Conservation (phyloP, 2,113 vertebrate genomes). For the Halcyon malimbica region DNA sequence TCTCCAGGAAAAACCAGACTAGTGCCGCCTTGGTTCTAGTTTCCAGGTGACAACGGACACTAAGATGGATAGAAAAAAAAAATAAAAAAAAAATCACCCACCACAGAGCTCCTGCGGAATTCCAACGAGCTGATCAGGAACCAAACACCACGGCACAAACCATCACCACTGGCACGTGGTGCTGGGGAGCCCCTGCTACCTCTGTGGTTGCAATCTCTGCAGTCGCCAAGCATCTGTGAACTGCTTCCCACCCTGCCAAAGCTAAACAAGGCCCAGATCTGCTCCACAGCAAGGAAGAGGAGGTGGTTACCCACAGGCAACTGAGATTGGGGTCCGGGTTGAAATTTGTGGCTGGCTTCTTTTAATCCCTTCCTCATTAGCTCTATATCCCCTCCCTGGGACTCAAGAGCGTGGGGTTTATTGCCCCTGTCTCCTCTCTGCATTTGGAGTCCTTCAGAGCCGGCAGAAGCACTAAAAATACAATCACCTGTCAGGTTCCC, state of each 20-base stretch:
- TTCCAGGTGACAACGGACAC: background rate
- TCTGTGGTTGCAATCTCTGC: fast-evolving
- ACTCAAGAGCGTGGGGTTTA: background rate
- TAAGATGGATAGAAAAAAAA: background rate
- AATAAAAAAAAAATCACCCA: background rate
- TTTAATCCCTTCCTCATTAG: background rate
- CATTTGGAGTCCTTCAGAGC: background rate
- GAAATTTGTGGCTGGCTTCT: background rate
- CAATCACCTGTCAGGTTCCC: constrained; percentile 30
- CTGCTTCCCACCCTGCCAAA: background rate
- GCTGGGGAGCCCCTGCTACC: background rate
- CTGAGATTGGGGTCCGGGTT: background rate
- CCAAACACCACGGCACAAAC: background rate
- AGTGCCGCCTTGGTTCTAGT: background rate
- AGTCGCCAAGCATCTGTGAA: fast-evolving
- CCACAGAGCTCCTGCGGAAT: background rate
- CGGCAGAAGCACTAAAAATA: constrained; percentile 41
- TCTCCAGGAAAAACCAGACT: background rate
- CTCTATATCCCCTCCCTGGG: background rate
- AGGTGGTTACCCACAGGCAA: background rate
- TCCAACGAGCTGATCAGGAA: fast-evolving
- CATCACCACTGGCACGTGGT: fast-evolving
- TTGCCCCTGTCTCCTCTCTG: background rate
- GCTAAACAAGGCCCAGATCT: background rate
- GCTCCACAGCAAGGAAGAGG: background rate